phyloP scores from a whole-genome alignment of 2,113 vertebrate species.

The Embiotoca jacksoni region DNA sequence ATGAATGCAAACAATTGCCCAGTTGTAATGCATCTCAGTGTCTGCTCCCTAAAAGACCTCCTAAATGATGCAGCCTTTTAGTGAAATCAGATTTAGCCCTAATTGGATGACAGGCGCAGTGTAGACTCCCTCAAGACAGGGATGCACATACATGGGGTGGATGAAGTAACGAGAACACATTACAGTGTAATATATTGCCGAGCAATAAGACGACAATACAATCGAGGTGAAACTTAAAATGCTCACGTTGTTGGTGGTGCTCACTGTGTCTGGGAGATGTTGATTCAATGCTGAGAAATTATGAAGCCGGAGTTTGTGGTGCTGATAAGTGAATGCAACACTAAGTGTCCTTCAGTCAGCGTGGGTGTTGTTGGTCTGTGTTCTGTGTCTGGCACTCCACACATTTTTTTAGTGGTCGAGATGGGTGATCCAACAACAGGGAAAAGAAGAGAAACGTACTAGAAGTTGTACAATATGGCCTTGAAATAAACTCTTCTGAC shows the following conservation, averaged over 20 bases:
- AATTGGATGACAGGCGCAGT: constrained; percentile 74
- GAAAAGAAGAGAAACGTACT: background rate
- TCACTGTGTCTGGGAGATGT: background rate
- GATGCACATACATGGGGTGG: constrained; percentile 47
- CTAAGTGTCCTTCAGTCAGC: constrained; percentile 21
- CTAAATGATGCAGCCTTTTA: constrained; percentile 77
- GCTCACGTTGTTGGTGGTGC: constrained; percentile 12
- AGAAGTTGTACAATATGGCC: background rate
- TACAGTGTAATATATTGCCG: constrained; percentile 24
- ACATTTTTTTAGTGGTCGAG: constrained; percentile 1
- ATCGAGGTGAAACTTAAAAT: constrained; percentile 13
- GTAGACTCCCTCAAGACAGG: constrained; percentile 62
- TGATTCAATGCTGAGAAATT: constrained; percentile 7
- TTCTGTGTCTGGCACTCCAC: constrained; percentile 8
- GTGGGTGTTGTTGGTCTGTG: constrained; percentile 7
- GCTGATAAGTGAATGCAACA: constrained; percentile 8
- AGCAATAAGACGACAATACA: constrained; percentile 30
- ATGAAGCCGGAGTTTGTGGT: constrained; percentile 3
- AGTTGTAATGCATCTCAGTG: constrained; percentile 67
- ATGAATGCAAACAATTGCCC: constrained; percentile 70
- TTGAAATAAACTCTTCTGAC: background rate
- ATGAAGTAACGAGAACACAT: constrained; percentile 45
- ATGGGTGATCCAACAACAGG: constrained; percentile 10
- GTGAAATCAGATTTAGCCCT: constrained; percentile 73
- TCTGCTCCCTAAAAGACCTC: constrained; percentile 67